phyloP scores from a whole-genome alignment of 2,113 vertebrate species.

The Tricholaema leucomelas region DNA sequence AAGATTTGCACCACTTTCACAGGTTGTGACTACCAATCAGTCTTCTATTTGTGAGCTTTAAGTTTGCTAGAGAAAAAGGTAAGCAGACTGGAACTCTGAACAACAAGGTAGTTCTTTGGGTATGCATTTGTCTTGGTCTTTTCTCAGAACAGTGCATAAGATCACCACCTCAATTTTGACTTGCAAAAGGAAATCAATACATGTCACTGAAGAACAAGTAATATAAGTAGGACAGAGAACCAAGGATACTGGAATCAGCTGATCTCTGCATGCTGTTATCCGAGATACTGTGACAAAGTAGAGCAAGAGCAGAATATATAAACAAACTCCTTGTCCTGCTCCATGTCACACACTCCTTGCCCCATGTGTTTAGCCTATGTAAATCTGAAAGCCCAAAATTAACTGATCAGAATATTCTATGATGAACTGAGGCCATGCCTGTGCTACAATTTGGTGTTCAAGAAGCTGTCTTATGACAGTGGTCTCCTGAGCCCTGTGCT shows the following conservation, averaged over 20 bases:
- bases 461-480: neutral
- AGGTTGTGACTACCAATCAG: neutral
- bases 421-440: neutral
- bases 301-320: neutral
- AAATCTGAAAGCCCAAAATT: neutral
- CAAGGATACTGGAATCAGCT: neutral
- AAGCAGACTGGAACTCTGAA: neutral
- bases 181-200: constrained; percentile 3
- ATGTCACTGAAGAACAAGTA: neutral
- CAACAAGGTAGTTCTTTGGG: neutral
- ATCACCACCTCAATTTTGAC: neutral
- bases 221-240: neutral
- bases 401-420: neutral
- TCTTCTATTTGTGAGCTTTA: neutral
- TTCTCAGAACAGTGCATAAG: neutral
- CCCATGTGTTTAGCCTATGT: neutral
- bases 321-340: neutral
- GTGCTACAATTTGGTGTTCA: accelerated
- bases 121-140: neutral
- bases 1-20: neutral
- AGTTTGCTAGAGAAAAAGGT: neutral
- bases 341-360: accelerated
- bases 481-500: neutral
- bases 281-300: neutral
- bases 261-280: neutral